Evolutionary conservation across 1,140 invertebrate genomes (phyloP), one percentile per base, ranked within the genome.

Genomic region (Euura lappo): DNA sequence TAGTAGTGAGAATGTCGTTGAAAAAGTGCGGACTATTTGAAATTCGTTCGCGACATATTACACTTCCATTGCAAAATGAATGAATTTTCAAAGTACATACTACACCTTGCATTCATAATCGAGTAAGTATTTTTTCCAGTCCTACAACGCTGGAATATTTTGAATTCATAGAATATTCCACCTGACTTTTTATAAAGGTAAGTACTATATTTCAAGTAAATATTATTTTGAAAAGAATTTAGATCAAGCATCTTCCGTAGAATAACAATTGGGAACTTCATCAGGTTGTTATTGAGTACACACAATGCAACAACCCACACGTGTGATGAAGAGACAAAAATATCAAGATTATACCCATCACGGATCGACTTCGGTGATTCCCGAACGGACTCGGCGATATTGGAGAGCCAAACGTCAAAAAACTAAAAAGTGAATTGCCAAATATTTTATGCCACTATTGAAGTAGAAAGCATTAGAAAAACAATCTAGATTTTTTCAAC

Each of bases 311-410:
- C 47, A 51, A 51, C 1, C 7, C 7, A 51, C 47, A 28, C 47
- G 47, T 51, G 28, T 28, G 28, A 28, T 28, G 28, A 70, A 70
- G 42, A 2, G 69, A 46, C 11, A 42, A 8, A 7, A 11, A 46
- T 46, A 70, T 70, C 47, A 70, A 70, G 45, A 70, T 3, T 70
- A 51, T 45, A 44, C 10, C 28, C 28, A 70, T 46, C 45, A 45
- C 45, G 44, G 69, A 8, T 46, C 44, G 8, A 47, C 42, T 47
- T 44, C 10, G 28, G 6, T 3, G 6, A 70, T 70, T 45, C 69
- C 46, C 45, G 4, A 11, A 47, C 45, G 69, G 2, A 70, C 69
- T 11, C 10, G 28, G 45, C 43, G 47, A 45, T 42, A 47, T n/a
- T 70, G 69, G 69, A 45, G 10, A 4, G 45, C 43, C 10, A 70